These are phyloP conservation scores for Sycophila texana DNA, from an alignment of 2,888 invertebrate genomes.

Conservation along the genomic window DNA sequence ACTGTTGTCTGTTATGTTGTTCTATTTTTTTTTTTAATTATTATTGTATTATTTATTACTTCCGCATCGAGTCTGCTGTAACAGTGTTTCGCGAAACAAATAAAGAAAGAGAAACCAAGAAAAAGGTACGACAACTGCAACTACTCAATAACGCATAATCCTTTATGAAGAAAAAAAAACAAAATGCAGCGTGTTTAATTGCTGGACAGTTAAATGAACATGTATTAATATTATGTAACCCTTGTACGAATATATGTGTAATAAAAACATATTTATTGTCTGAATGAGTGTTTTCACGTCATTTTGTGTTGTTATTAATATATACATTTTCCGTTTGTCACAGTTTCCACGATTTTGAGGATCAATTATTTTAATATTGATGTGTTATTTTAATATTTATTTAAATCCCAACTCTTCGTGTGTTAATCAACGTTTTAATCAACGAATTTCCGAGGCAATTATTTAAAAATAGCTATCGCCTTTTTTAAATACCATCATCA, in stretches of 20 bases:
- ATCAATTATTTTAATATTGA: neutral
- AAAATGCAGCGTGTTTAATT: conserved; percentile 75
- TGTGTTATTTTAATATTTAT: neutral
- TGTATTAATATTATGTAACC: conserved; percentile 76
- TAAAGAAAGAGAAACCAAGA: conserved; percentile 15
- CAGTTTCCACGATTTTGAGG: neutral
- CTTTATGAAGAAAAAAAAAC: conserved; percentile 60
- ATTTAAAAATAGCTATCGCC: conserved; percentile 6
- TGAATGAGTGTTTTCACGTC: conserved; percentile 56
- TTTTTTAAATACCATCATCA: neutral
- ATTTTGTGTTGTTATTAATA: neutral
- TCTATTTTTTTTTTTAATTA: conserved; percentile 1
- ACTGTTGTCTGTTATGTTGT: conserved; percentile 39
- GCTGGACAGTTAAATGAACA: conserved; percentile 76
- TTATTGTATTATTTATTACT: conserved; percentile 54
- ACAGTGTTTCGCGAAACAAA: conserved; percentile 52
- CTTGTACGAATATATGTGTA: conserved; percentile 76
- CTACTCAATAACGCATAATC: conserved; percentile 53
- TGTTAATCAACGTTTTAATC: neutral
- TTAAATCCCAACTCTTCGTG: too few species aligned
- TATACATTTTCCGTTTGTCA: neutral
- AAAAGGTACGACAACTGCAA: conserved; percentile 47
- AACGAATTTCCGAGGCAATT: too few species aligned
- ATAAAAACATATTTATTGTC: conserved; percentile 76
- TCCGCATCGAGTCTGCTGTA: conserved; percentile 63